Base-by-base conservation (phyloP, 1,140 invertebrate species). In the Neuroterus valhalla region DNA sequence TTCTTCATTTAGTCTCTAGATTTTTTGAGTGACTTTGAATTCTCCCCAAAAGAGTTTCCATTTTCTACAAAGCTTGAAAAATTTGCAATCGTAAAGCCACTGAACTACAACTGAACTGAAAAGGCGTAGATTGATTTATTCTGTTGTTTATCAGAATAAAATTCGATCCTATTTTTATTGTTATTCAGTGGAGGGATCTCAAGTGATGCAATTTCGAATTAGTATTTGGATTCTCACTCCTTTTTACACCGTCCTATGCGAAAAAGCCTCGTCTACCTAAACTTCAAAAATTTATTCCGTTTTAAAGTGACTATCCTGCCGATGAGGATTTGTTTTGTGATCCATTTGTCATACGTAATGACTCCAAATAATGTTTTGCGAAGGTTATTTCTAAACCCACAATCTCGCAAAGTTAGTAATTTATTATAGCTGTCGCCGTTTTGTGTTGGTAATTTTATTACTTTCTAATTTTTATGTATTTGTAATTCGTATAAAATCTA, bases 291-390 rank as follows among this genome's bases (percentile, higher is more conserved):
- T 75, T 68, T 71, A 62, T 72, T 23, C 74, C 68, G 75, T 72
- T 78, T 70, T 38, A 55, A 2, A 55, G 31, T 62, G 31, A 62
- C 55, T 62, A 15, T 62, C 14, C 31, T 23, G 15, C 31, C n/a
- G n/a, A 70, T n/a, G 70, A 77, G 74, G 72, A 68, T 74, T 76
- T 74, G 70, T 80, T 82, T 82, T 82, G 68, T 80, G 38, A 82
- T 76, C 55, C 66, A 78, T 77, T 73, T 42, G 78, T 80, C 80
- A 68, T 75, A 66, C 12, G 77, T 69, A 71, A 17, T 50, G 2
- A 42, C 38, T 55, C n/a, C 11, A 42, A 71, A 52, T 55, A 14
- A 55, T 68, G 3, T 26, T 26, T 26, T 62, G 5, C 5, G 12
- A 62, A 14, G 26, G 26, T 70, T 26, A 21, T 46, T 70, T 46